A percentile compares a stretch with the other conserved stretches of the same genome.
These are phyloP conservation scores for Malurus elegans DNA, from an alignment of 2,113 vertebrate genomes.

Conservation along the genomic window DNA sequence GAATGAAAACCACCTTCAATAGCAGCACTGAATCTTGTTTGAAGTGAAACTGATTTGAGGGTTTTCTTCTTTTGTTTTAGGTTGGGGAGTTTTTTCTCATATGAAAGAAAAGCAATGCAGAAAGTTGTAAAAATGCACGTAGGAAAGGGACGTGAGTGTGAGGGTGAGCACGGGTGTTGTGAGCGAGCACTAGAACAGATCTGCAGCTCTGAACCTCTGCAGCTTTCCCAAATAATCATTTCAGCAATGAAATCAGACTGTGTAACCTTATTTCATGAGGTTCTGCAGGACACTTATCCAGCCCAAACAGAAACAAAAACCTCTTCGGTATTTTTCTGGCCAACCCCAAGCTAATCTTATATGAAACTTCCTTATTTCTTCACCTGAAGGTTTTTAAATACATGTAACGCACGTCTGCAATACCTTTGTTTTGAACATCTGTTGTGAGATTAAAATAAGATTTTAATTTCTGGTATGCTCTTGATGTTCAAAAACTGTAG, in stretches of 20 bases:
- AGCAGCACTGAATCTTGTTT: not conserved
- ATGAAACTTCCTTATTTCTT: constrained; percentile 37
- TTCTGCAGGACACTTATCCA: not conserved
- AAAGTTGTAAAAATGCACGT: not conserved
- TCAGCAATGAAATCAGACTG: not conserved
- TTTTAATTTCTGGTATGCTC: constrained; percentile 66
- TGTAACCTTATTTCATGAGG: not conserved
- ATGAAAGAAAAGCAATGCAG: not conserved
- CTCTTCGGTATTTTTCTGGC: not conserved
- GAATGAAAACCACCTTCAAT: not conserved
- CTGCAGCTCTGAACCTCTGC: not conserved
- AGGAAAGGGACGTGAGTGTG: not conserved
- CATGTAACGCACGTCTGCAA: not conserved
- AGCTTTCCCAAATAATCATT: not conserved
- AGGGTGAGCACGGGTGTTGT: not conserved
- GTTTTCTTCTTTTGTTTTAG: not conserved
- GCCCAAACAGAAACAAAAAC: not conserved
- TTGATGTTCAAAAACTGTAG: constrained; percentile 68
- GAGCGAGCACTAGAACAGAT: not conserved
- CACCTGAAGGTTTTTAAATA: constrained; percentile 33
- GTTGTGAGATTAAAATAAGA: constrained; percentile 64
- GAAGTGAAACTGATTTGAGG: not conserved
- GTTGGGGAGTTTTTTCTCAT: fast-evolving
- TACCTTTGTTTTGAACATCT: constrained; percentile 66
- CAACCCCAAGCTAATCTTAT: not conserved